phyloP scores from a whole-genome alignment of 2,113 vertebrate species.

The Struthio camelus region DNA sequence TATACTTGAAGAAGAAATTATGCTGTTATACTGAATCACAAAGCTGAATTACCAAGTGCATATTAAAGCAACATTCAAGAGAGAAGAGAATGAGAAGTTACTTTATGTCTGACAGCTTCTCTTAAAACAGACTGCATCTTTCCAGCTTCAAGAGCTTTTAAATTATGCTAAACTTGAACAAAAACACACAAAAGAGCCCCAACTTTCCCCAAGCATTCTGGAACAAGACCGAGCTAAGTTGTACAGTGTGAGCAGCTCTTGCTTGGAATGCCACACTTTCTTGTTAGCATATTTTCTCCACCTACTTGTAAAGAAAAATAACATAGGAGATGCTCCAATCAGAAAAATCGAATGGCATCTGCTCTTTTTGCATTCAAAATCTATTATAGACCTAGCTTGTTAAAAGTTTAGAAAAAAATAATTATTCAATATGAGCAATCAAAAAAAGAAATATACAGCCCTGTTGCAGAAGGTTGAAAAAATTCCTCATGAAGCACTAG shows the following conservation, averaged over 20 bases:
- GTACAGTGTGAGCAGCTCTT: background rate
- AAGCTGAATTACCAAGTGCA: background rate
- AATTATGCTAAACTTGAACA: background rate
- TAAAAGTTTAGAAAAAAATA: background rate
- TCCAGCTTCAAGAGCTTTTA: background rate
- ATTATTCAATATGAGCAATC: background rate
- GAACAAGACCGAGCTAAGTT: background rate
- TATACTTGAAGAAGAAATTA: background rate
- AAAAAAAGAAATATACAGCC: background rate
- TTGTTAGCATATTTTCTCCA: background rate
- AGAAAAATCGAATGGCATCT: background rate
- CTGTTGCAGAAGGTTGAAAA: background rate
- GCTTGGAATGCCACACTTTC: background rate
- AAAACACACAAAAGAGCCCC: background rate
- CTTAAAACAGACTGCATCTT: background rate
- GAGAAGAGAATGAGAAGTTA: background rate
- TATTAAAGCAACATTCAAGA: background rate
- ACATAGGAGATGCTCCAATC: background rate
- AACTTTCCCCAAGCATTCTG: background rate
- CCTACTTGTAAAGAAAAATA: background rate
- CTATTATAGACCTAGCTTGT: background rate
- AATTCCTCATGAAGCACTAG: background rate
- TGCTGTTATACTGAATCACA: background rate
- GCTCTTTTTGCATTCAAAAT: background rate
- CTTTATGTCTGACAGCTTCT: background rate